phyloP scores from a whole-genome alignment of 2,797 vertebrate genomes.

The Clarias laeviceps region DNA sequence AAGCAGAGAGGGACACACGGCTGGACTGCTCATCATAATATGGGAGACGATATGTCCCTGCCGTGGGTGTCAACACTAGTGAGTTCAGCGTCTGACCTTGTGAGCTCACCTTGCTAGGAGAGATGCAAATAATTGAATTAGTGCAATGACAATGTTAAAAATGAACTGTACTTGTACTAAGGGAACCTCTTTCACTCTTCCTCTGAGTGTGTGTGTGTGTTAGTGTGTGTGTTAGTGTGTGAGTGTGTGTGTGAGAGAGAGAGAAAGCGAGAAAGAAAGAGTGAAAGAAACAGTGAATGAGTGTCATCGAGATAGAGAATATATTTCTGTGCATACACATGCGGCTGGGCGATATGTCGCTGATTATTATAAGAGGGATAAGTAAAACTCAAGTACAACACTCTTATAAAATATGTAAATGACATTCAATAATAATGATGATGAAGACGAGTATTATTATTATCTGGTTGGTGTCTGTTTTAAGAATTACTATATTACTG shows the following conservation, averaged over 20 bases:
- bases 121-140: conserved; percentile 71
- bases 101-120: conserved; percentile 82
- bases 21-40: conserved; percentile 61
- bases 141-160: conserved; percentile 65
- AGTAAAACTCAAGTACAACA: not conserved
- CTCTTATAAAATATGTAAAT: not conserved
- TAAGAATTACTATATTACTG: not conserved
- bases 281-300: not conserved
- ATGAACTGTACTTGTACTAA: conserved; percentile 71
- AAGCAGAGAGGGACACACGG: conserved; percentile 56
- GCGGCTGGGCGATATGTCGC: too few species aligned
- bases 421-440: not conserved
- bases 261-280: not conserved
- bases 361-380: not conserved
- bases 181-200: conserved; percentile 56
- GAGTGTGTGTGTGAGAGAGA: not conserved
- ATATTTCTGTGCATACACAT: not conserved
- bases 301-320: not conserved
- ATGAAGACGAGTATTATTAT: not conserved
- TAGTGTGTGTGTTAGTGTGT: not conserved
- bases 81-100: conserved; percentile 77
- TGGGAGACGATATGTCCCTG: conserved; percentile 66
- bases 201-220: conserved; percentile 28
- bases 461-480: not conserved
- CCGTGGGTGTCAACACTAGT: conserved; percentile 75